Base-by-base conservation (phyloP, 2,113 vertebrate species). In the Pelecanoides urinatrix region DNA sequence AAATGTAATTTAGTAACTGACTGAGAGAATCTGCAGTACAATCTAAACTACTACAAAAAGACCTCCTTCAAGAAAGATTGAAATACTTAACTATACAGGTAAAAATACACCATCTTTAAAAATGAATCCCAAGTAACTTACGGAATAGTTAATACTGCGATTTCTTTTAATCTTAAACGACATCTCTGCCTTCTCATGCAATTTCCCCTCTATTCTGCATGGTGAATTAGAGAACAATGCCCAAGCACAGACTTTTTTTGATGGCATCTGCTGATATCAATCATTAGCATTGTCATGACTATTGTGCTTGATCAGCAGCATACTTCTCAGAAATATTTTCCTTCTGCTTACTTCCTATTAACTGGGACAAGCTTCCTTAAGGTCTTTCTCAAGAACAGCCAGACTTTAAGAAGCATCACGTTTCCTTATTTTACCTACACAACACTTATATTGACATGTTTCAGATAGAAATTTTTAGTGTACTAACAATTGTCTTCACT, bases 1-100 rank as follows among this genome's bases (percentile, higher is more conserved):
- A 97, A 86, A 13, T 82, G 66, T 74, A 92, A 97, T 96, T 95
- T 97, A 94, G 86, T 81, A 96, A 86, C 36, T 80, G 52, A 78
- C 72, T 84, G 50, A 96, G 40, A 95, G 50, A 96, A 79, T 91
- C 68, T 92, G n/a, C 36, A 94, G 44, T n/a, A 79, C 34, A 89
- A 85, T 16, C 16, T 61, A 6, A 87, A 61, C 30, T 26, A 72
- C 32, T 59, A n/a, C 47, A 74, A 82, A 77, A 67, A 61, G 5
- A 55, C 8, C 2, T 63, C 8, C 45, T 80, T 86, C 16, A 49
- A 79, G 65, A 61, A 58, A 59, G n/a, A 63, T 34, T 67, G 56
- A 63, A 93, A 83, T 55, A 53, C 11, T 0, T 47, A 53, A 63
- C 25, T 61, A 44, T 16, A 29, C 7, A 67, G 36, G 45, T 20